A percentile compares a stretch with the other conserved stretches of the same genome.
These are phyloP conservation scores for Osmerus eperlanus DNA, from an alignment of 2,113 vertebrate genomes.

Conservation along the genomic window DNA sequence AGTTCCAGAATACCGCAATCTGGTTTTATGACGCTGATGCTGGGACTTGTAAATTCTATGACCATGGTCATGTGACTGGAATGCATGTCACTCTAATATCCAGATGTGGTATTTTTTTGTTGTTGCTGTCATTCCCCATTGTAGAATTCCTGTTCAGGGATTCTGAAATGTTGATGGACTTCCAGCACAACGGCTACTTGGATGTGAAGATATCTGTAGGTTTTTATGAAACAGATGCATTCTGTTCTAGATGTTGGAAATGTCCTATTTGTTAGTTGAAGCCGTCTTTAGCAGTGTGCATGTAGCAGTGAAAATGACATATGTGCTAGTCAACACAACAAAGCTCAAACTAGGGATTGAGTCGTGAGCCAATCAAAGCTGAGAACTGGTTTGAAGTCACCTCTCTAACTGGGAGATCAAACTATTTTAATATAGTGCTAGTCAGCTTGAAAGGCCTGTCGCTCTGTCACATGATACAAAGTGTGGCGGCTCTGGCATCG, in stretches of 20 bases:
- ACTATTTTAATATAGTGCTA: constrained; percentile 53
- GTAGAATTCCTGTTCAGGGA: constrained; percentile 34
- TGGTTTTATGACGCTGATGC: constrained; percentile 60
- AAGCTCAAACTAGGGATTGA: constrained; percentile 40
- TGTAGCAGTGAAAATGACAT: constrained; percentile 21
- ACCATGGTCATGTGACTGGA: constrained; percentile 59
- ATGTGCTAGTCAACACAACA: constrained; percentile 50
- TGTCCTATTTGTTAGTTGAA: background rate
- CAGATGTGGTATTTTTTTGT: constrained; percentile 52
- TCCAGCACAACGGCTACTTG: constrained; percentile 37
- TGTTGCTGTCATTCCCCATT: constrained; percentile 50
- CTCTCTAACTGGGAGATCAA: constrained; percentile 51
- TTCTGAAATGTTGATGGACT: constrained; percentile 45
- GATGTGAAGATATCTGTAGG: constrained; percentile 38
- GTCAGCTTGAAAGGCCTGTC: constrained; percentile 51
- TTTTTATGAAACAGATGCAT: background rate
- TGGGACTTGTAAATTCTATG: background rate
- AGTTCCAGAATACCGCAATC: constrained; percentile 57
- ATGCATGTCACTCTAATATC: constrained; percentile 26
- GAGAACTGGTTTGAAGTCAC: constrained; percentile 56
- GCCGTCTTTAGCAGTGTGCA: background rate
- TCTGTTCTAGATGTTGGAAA: constrained; percentile 44
- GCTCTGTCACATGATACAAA: constrained; percentile 45
- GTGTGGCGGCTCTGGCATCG: constrained; percentile 31
- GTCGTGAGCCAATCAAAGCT: constrained; percentile 22